phyloP scores from a whole-genome alignment of 1,140 invertebrate genomes.

The Metopolophium dirhodum region DNA sequence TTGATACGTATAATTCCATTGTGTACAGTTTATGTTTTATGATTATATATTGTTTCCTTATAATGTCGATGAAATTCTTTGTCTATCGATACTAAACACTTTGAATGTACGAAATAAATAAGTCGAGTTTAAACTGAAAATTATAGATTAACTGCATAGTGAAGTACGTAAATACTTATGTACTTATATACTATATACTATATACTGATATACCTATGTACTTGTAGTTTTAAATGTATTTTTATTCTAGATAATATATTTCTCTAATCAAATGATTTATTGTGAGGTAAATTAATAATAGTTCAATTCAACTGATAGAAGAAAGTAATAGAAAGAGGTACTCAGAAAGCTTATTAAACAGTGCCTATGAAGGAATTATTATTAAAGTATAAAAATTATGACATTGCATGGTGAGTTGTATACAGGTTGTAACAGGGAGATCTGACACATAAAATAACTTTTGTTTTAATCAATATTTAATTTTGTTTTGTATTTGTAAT shows the following conservation, averaged over 20 bases:
- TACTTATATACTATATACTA: too few relatives aligned
- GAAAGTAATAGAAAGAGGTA: neutral
- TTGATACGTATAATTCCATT: too few relatives aligned
- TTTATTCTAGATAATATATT: neutral
- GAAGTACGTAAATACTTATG: too few relatives aligned
- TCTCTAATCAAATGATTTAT: fast-evolving
- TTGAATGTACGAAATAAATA: neutral
- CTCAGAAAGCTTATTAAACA: neutral
- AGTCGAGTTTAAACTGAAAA: neutral
- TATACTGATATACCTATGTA: too few relatives aligned
- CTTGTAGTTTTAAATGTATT: too few relatives aligned
- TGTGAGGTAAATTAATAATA: neutral
- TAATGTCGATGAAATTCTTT: neutral
- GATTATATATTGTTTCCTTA: neutral
- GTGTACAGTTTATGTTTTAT: neutral
- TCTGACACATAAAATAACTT: too few relatives aligned
- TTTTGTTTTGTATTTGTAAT: too few relatives aligned
- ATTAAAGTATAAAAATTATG: too few relatives aligned
- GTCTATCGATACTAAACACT: neutral
- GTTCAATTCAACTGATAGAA: neutral
- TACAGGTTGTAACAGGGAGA: too few relatives aligned
- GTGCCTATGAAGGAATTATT: neutral
- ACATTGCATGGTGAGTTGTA: neutral
- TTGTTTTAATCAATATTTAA: too few relatives aligned
- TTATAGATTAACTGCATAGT: neutral